Evolutionary conservation across 1,140 invertebrate species (phyloP), one percentile per base, ranked within the genome.

Genomic region (Drosophila santomea): DNA sequence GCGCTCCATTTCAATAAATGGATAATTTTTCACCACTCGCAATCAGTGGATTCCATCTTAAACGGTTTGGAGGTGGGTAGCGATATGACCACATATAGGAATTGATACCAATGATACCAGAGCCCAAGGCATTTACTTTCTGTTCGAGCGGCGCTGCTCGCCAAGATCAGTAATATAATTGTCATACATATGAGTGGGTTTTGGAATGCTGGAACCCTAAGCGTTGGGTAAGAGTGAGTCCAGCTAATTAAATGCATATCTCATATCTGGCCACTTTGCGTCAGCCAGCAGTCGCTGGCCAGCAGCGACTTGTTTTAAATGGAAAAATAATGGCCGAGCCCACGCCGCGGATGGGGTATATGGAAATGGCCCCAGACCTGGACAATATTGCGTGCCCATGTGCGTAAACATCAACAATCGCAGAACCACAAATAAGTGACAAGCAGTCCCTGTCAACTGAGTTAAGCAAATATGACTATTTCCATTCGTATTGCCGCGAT

Each of bases 331-430:
- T 71, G 66, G 66, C 52, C 52, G 36, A 50, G 68, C 66, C 68
- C 36, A 71, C 68, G 23, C 44, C 17, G 52, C 52, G 51, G n/a
- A 41, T 25, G 35, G 38, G 28, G 28, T 43, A 23, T 63, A 32
- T 52, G 41, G 43, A 66, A 72, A 36, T 38, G 47, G 25, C 35
- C 15, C 15, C 25, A 28, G 39, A 56, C 44, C 48, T 74, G 71
- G 47, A 66, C 36, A 75, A 66, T 54, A 75, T 75, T 75, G 72
- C 73, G 73, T 75, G 61, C 38, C 35, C 25, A 75, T 66, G 48
- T 75, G 71, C 72, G 73, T 75, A 75, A 75, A 74, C 59, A 64
- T 50, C 41, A 52, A 60, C 32, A 55, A 28, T 28, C 28, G 20
- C 41, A 32, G 35, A 45, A 41, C 45, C 36, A 15, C 47, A 58